Conservation (phyloP, 2,888 invertebrate species). For the Ischnura elegans region DNA sequence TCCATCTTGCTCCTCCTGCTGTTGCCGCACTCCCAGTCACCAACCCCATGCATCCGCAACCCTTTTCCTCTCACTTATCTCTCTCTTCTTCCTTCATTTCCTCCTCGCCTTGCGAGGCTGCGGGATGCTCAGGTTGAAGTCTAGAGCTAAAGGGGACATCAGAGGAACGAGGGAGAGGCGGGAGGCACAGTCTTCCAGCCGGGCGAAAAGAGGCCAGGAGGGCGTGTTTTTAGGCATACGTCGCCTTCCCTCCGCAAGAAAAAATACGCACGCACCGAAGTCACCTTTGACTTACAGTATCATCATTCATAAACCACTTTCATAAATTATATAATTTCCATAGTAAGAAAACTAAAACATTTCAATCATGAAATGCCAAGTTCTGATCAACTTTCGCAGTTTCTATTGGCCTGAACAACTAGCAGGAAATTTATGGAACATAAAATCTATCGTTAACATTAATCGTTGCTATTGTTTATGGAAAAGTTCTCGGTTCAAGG, state of each 20-base stretch:
- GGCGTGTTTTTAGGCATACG: constrained; percentile 41
- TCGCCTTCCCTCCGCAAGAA: background rate
- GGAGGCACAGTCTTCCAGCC: background rate
- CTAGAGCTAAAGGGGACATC: background rate
- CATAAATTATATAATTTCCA: no score
- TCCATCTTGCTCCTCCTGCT: background rate
- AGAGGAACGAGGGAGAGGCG: background rate
- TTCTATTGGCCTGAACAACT: no score
- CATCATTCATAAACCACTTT: no score
- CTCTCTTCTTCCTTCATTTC: constrained; percentile 57
- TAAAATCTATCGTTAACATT: no score
- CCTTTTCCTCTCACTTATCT: constrained; percentile 50
- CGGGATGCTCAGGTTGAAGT: constrained; percentile 1
- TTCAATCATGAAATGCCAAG: no score
- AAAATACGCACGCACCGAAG: background rate
- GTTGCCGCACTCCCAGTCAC: background rate
- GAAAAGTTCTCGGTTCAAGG: no score
- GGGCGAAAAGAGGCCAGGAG: background rate
- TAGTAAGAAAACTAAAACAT: no score
- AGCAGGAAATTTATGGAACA: no score
- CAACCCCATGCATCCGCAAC: background rate
- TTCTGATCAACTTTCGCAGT: no score
- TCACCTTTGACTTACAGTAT: background rate
- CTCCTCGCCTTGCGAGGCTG: background rate
- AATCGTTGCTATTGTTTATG: no score